Percentiles rank a stretch among this genome's conserved stretches.
phyloP scores from a whole-genome alignment of 2,888 invertebrate genomes.

The Phyllotreta striolata region DNA sequence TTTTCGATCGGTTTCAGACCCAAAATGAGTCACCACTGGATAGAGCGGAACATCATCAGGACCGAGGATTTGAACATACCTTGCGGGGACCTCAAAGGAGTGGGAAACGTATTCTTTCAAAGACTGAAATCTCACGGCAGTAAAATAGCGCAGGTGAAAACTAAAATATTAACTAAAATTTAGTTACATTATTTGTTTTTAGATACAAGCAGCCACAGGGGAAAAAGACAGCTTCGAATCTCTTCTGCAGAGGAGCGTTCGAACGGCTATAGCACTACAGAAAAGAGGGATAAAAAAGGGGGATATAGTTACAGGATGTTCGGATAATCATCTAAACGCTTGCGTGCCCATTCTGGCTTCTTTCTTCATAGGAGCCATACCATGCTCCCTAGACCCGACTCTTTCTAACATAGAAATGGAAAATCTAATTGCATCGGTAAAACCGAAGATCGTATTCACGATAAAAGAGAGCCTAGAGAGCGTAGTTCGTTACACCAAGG shows the following conservation, averaged over 20 bases:
- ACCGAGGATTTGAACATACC: constrained; percentile 32
- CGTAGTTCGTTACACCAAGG: constrained; percentile 43
- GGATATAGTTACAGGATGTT: constrained; percentile 63
- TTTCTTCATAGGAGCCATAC: constrained; percentile 59
- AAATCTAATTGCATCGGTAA: constrained; percentile 46
- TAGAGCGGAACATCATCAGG: constrained; percentile 36
- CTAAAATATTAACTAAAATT: not conserved
- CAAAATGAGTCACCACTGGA: constrained; percentile 33
- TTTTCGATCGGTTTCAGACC: no score
- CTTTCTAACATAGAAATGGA: constrained; percentile 45
- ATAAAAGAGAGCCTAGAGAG: constrained; percentile 39
- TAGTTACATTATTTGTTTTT: constrained; percentile 28
- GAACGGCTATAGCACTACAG: constrained; percentile 60
- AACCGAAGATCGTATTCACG: constrained; percentile 52
- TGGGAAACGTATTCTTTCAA: constrained; percentile 52
- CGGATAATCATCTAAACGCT: constrained; percentile 61
- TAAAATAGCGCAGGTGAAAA: constrained; percentile 52
- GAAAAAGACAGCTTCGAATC: constrained; percentile 61
- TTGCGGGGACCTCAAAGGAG: constrained; percentile 37
- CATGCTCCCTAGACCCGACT: constrained; percentile 49
- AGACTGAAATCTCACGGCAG: constrained; percentile 48
- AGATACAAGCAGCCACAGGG: constrained; percentile 54
- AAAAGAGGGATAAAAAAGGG: constrained; percentile 58
- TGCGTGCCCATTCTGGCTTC: constrained; percentile 63
- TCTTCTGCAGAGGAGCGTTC: constrained; percentile 58